phyloP scores from a whole-genome alignment of 35 echinoderm and acorn worm species.

The Lytechinus variegatus region DNA sequence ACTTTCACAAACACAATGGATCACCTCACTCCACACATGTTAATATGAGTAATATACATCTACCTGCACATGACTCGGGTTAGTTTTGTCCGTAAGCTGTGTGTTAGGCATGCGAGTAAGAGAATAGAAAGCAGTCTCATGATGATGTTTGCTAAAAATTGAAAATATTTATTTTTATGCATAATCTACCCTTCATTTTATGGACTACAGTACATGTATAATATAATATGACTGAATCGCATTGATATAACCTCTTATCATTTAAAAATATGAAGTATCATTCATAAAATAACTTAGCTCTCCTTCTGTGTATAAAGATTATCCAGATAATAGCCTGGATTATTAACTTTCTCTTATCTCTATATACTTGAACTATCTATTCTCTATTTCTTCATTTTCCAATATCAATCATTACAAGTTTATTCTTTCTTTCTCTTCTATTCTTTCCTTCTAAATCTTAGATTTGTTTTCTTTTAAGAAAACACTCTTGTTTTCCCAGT shows the following conservation, averaged over 20 bases:
- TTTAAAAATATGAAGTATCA: no score
- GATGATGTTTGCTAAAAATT: not conserved
- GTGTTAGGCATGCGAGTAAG: not conserved
- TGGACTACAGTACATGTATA: no score
- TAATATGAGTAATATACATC: not conserved
- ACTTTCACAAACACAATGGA: not conserved
- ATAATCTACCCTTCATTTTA: not conserved
- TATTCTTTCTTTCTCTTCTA: not conserved
- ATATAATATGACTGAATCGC: no score
- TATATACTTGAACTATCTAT: not conserved
- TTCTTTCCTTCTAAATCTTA: not conserved
- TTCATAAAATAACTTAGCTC: not conserved
- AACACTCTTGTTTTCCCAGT: no score
- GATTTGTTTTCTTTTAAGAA: no score
- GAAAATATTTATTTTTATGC: not conserved
- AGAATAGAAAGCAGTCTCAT: not conserved
- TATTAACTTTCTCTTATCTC: not conserved
- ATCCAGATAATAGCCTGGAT: not conserved
- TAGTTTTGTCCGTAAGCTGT: conserved; percentile 9
- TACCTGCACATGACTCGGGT: not conserved
- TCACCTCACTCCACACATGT: not conserved
- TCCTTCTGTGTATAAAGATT: not conserved
- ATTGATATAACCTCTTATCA: no score
- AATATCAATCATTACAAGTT: not conserved
- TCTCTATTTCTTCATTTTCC: not conserved